Base-by-base conservation (phyloP, 2,888 invertebrate species). In the Synanthedon andrenaeformis region DNA sequence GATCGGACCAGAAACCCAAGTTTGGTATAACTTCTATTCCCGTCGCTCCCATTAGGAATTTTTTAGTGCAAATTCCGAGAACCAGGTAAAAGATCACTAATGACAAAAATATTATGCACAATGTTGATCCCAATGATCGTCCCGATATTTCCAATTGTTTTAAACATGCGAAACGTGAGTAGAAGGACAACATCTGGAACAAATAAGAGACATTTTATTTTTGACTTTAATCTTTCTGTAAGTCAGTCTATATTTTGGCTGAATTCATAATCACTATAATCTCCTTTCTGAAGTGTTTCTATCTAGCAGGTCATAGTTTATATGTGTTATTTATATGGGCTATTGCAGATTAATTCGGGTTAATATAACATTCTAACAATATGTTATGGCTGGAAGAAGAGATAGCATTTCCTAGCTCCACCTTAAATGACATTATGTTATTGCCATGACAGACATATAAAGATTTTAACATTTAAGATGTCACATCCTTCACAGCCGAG, bases 1-100 rank as follows among this genome's bases (percentile, higher is more conserved):
- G 74, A 56, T 91, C 91, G 8, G 79, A 78, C 94, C 94, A 94
- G 74, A 94, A 94, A 54, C 89, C 89, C 56, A 92, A 80, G 74
- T 94, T 92, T 0, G 94, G 94, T 62, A 94, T 87, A 64, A 93
- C 88, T 80, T 94, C 94, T 56, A 89, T 75, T 1, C 94, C 94
- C 49, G 91, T 89, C 0, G 93, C 93, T 35, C 93, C 93, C 74
- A 92, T 89, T 48, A 92, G 75, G 68, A 91, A 90, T 69, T 90
- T 91, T 69, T 92, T 89, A 1, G 91, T 87, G 50, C 91, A 72
- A 52, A 91, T 89, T 53, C 94, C 94, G 49, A 91, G 89, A 55
- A 91, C 77, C 23, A 93, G 88, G 69, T 94, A 94, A 57, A 91
- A 74, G 41, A 89, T 76, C 2, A 85, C 66, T 54, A 88, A 74